A percentile compares a stretch with the other conserved stretches of the same genome.
Evolutionary conservation across 2,888 invertebrate species (phyloP).

Genomic region (Lepeophtheirus nordmannii): DNA sequence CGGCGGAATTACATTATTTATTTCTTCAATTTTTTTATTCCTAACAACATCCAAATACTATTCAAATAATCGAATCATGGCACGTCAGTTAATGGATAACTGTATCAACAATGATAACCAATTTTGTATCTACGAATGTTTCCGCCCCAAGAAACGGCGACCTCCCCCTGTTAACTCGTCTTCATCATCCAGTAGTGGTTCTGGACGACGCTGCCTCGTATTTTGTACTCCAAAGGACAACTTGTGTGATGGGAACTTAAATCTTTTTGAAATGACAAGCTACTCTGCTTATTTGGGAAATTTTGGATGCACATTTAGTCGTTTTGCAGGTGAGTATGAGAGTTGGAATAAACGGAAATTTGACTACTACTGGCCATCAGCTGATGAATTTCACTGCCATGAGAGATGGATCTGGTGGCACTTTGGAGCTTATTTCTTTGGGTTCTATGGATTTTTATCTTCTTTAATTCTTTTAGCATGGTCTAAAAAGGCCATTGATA

Average conservation of each 20-base stretch:
- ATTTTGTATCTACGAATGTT: not conserved
- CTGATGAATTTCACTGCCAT: slow-evolving; percentile 4
- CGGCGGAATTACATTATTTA: not conserved
- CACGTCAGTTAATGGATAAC: not conserved
- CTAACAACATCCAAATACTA: not conserved
- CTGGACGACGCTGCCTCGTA: not conserved
- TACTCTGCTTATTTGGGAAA: slow-evolving; percentile 2
- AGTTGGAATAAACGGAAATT: not conserved
- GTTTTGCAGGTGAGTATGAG: not conserved
- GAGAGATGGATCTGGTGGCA: not conserved
- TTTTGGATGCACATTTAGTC: not conserved
- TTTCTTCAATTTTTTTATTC: not conserved
- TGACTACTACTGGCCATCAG: slow-evolving; percentile 1
- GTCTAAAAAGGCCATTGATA: not conserved
- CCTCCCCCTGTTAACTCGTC: not conserved
- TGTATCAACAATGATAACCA: slow-evolving; percentile 6
- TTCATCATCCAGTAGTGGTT: not conserved
- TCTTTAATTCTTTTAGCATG: not conserved
- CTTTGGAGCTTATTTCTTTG: not conserved
- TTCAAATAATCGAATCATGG: not conserved
- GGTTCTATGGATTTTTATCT: not conserved
- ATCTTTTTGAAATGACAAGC: not conserved
- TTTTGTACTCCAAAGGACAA: slow-evolving; percentile 3
- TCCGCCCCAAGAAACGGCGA: not conserved
- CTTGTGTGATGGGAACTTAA: not conserved